Evolutionary conservation across 2,797 vertebrate genomes (phyloP).

Genomic region (Aulostomus chinensis): DNA sequence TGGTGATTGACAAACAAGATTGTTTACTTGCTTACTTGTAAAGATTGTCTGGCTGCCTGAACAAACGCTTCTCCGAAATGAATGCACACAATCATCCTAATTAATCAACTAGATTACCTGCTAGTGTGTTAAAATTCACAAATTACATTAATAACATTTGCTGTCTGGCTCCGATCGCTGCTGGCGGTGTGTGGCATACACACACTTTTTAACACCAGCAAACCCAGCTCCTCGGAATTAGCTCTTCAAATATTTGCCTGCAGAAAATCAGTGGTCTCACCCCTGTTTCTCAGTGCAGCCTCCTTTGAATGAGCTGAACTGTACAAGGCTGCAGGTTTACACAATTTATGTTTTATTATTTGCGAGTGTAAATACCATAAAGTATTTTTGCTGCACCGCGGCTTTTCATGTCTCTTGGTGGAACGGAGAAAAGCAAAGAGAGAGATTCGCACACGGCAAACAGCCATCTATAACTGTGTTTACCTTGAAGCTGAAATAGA

Average conservation of each 20-base stretch:
- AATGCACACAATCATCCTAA: slow-evolving; percentile 2
- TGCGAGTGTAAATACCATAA: slow-evolving; percentile 79
- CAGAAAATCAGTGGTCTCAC: slow-evolving; percentile 78
- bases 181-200: slow-evolving; percentile 29
- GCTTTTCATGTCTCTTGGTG: slow-evolving; percentile 71
- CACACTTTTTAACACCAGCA: slow-evolving; percentile 59
- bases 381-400: slow-evolving; percentile 74
- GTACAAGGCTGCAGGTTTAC: slow-evolving; percentile 73
- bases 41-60: not conserved
- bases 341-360: slow-evolving; percentile 84
- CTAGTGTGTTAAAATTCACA: slow-evolving; percentile 8
- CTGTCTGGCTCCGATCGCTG: slow-evolving; percentile 21
- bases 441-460: slow-evolving; percentile 71
- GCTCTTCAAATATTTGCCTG: slow-evolving; percentile 86
- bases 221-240: slow-evolving; percentile 80
- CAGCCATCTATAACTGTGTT: slow-evolving; percentile 62
- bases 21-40: not conserved
- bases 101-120: slow-evolving; percentile 10
- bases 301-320: slow-evolving; percentile 78
- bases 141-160: slow-evolving; percentile 25
- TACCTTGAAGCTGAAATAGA: slow-evolving; percentile 70
- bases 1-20: slow-evolving; percentile 2
- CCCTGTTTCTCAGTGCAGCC: slow-evolving; percentile 75
- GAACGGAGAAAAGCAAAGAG: slow-evolving; percentile 72
- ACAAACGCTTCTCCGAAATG: slow-evolving; percentile 6